These are phyloP conservation scores for Phallusia fumigata DNA, from an alignment of 23 tunicate species.

Conservation along the genomic window DNA sequence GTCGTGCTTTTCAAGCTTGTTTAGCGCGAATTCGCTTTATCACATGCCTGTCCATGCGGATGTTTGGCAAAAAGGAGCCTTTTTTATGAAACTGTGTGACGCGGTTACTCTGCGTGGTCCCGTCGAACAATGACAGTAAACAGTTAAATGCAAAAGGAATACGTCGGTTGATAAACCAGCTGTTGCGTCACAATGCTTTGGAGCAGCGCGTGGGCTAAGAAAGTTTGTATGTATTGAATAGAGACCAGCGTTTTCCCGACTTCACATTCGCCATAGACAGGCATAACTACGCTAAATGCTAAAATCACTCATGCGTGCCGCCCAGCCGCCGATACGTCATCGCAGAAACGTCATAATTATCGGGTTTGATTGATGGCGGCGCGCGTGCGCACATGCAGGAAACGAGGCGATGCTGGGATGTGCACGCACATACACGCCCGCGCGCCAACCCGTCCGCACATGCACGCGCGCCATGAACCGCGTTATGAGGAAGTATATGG, in stretches of 20 bases:
- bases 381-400: conserved; percentile 12
- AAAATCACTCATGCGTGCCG: conserved; percentile 16
- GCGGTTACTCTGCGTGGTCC: too few relatives aligned
- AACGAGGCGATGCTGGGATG: neutral
- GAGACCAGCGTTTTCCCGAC: neutral
- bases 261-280: neutral
- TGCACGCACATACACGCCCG: neutral
- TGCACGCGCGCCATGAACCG: neutral
- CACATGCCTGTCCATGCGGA: too few relatives aligned
- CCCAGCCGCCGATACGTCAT: conserved; percentile 12
- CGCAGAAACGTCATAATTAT: conserved; percentile 6
- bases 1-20: neutral
- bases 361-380: conserved; percentile 4
- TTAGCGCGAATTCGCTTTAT: too few relatives aligned
- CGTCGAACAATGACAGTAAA: too few relatives aligned
- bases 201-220: neutral
- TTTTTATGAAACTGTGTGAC: too few relatives aligned
- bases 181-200: too few relatives aligned
- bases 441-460: neutral
- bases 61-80: too few relatives aligned
- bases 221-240: neutral
- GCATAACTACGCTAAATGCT: neutral
- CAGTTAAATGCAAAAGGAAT: too few relatives aligned
- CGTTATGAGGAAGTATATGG: conserved; percentile 10
- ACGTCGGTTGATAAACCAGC: too few relatives aligned